phyloP scores from a whole-genome alignment of 2,113 vertebrate species.

The Paradoxurus hermaphroditus region DNA sequence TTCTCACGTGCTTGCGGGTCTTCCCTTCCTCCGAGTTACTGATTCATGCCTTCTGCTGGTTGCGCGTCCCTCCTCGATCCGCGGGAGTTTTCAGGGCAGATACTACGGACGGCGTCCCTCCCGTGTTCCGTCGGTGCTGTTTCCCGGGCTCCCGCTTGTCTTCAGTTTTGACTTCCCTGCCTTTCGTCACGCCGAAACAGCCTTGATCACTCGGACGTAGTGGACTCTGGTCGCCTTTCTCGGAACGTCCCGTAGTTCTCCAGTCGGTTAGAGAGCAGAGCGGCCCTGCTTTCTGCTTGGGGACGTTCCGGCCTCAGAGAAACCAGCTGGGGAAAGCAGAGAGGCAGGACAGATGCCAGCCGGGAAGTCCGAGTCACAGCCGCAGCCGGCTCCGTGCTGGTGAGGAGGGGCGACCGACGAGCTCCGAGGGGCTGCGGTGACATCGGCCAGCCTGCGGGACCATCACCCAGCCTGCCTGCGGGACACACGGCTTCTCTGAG shows the following conservation, averaged over 20 bases:
- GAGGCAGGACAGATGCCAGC: neutral
- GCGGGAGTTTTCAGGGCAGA: neutral
- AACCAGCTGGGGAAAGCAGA: neutral
- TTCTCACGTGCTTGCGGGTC: accelerated
- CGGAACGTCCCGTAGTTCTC: neutral
- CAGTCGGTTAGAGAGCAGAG: neutral
- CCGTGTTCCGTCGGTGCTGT: no score
- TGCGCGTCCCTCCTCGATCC: neutral
- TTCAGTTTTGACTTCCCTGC: neutral
- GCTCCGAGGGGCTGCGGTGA: neutral
- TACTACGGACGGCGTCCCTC: neutral
- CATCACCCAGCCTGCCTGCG: no score
- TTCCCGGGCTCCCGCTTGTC: neutral
- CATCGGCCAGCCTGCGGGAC: neutral
- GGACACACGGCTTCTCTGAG: neutral
- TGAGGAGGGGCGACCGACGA: neutral
- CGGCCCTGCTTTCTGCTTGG: neutral
- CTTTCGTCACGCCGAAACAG: neutral
- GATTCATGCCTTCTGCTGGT: neutral
- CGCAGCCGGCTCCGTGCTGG: neutral
- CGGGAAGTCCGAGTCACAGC: neutral
- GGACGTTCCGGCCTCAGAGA: neutral
- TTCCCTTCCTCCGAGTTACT: neutral
- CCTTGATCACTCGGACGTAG: neutral
- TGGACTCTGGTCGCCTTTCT: neutral